Base-by-base conservation (phyloP, 2,888 invertebrate genomes). In the Pyralis farinalis region DNA sequence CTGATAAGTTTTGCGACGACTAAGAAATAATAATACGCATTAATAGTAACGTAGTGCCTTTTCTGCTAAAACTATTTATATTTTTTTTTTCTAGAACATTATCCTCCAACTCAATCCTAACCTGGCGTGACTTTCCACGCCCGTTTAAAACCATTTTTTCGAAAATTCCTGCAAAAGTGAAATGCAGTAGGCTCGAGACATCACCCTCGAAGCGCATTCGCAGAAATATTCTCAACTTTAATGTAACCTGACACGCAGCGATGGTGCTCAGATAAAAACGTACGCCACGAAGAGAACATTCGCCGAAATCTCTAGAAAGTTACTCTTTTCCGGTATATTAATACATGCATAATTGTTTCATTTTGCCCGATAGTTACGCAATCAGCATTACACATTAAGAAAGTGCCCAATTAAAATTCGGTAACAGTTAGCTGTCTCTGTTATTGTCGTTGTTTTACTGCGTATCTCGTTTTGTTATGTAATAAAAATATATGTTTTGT, bases 281-380 rank as follows among this genome's bases (percentile, higher is more conserved):
- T 50, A 57, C 73, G 63, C 74, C 83, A 76, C 80, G 79, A 71
- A 73, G 63, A 60, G 61, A 68, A 69, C 60, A 67, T 69, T 69
- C 69, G 16, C 25, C n/a, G 69, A 73, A 71, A 71, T 69, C 60
- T 65, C 62, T 82, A 85, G 85, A 85, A 85, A 86, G 85, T 74
- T 65, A 61, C 66, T 67, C 69, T 73, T 78, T 79, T 79, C 75
- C 79, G 75, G 73, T 72, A 60, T 77, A 75, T 83, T 76, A 77
- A 77, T 79, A 80, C 69, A 69, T 73, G 74, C 76, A 80, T 86
- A 84, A 85, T 85, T 83, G 78, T 82, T 75, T 83, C 72, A 74
- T 82, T 78, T 70, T 63, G 61, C 63, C 58, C 49, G 44, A 44
- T 27, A 40, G 63, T 83, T 81, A 69, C 66, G 72, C 61, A 85